Percentiles rank a stretch among this genome's conserved stretches.
Conservation (phyloP, 2,797 vertebrate genomes). For the Gorsachius magnificus region DNA sequence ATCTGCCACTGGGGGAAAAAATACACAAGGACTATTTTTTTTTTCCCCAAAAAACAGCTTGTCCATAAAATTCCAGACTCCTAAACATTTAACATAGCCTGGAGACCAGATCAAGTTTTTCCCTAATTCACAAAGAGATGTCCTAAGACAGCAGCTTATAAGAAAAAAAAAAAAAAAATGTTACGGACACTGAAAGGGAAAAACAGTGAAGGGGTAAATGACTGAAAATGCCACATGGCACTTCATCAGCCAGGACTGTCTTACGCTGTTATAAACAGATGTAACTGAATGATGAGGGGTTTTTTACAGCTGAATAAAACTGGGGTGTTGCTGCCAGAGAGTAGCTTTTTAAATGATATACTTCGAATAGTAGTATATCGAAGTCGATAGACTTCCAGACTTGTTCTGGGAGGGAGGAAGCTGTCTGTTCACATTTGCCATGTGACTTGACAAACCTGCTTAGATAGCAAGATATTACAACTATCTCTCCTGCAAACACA, state of each 20-base stretch:
- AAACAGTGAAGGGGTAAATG: neutral
- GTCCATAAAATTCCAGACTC: neutral
- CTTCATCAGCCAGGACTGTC: neutral
- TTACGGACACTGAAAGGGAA: neutral
- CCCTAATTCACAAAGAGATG: neutral
- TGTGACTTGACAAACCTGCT: neutral
- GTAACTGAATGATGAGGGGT: neutral
- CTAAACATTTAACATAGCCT: neutral
- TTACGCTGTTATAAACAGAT: neutral
- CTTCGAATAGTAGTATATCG: too few species aligned
- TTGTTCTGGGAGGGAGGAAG: neutral
- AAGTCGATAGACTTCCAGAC: neutral
- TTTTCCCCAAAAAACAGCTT: neutral
- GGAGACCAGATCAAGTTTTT: neutral
- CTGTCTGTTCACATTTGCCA: rapidly evolving
- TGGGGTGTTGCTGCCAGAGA: neutral
- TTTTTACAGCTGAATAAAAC: neutral
- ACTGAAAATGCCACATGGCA: neutral
- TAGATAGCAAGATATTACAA: neutral
- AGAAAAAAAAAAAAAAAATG: neutral
- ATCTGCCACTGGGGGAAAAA: neutral
- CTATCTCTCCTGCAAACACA: neutral
- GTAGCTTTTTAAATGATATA: neutral
- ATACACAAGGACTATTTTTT: too few species aligned
- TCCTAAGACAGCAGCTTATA: neutral